Evolutionary conservation across 2,888 invertebrate genomes (phyloP).

Genomic region (Mimachlamys varia): DNA sequence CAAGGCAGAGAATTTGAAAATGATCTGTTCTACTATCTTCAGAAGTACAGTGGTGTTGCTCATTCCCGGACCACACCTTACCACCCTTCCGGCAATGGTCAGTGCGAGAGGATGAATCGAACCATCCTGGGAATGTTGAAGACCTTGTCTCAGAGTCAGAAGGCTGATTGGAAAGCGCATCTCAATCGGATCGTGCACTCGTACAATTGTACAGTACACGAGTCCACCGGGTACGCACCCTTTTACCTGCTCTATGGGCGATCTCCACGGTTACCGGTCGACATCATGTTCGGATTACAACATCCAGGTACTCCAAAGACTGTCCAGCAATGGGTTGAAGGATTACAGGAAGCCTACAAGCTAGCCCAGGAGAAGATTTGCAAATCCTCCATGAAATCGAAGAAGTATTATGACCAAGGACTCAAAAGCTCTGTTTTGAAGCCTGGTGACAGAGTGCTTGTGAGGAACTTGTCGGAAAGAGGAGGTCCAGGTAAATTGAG

Average conservation of each 20-base stretch:
- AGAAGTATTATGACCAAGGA: conserved; percentile 36
- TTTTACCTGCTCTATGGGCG: conserved; percentile 52
- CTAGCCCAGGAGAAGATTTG: neutral
- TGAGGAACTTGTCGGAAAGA: conserved; percentile 41
- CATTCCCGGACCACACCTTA: conserved; percentile 55
- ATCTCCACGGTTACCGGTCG: conserved; percentile 47
- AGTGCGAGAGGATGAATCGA: conserved; percentile 51
- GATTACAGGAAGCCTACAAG: neutral
- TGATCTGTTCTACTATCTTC: neutral
- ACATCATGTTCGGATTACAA: conserved; percentile 46
- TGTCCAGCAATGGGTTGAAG: neutral
- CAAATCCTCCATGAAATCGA: neutral
- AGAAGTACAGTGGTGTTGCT: conserved; percentile 45
- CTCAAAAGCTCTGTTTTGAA: conserved; percentile 25
- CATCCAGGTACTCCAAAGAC: neutral
- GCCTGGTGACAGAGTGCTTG: conserved; percentile 46
- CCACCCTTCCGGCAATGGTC: conserved; percentile 53
- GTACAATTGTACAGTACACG: conserved; percentile 56
- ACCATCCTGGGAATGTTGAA: conserved; percentile 53
- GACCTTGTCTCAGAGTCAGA: conserved; percentile 47
- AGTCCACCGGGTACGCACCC: conserved; percentile 53
- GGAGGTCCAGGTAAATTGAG: conserved; percentile 45
- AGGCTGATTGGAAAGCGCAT: conserved; percentile 52
- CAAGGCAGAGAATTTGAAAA: neutral
- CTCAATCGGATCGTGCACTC: conserved; percentile 52